Conservation (phyloP, 2,113 vertebrate species). For the Chitala chitala region DNA sequence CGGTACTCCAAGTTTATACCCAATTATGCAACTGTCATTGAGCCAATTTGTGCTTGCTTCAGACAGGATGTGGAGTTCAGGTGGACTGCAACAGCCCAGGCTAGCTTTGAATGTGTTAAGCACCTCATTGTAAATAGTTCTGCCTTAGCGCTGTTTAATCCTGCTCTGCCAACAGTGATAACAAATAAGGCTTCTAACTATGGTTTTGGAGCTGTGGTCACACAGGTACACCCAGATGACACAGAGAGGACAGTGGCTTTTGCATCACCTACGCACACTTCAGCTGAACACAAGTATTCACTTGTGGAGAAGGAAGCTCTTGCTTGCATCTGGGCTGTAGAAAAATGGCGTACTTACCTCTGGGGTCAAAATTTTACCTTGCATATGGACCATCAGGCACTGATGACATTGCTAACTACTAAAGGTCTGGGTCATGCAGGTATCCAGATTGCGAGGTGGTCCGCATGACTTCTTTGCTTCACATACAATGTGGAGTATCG, state of each 20-base stretch:
- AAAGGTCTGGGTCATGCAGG: background rate
- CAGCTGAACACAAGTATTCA: slow-evolving; percentile 32
- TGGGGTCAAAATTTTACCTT: slow-evolving; percentile 10
- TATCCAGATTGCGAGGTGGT: background rate
- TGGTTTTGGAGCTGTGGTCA: slow-evolving; percentile 22
- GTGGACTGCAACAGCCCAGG: background rate
- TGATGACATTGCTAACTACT: background rate
- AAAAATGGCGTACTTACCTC: slow-evolving; percentile 18
- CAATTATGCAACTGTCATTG: background rate
- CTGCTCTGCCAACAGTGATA: background rate
- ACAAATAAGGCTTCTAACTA: slow-evolving; percentile 6
- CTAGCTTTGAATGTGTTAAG: background rate
- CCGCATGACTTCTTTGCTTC: background rate
- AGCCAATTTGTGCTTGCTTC: background rate
- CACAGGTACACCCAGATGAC: slow-evolving; percentile 8
- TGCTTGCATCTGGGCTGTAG: slow-evolving; percentile 22
- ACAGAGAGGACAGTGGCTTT: slow-evolving; percentile 27
- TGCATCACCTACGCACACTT: slow-evolving; percentile 24
- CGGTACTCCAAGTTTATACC: slow-evolving; percentile 13
- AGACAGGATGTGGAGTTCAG: background rate
- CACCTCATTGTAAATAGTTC: slow-evolving; percentile 8
- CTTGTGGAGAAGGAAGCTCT: slow-evolving; percentile 31
- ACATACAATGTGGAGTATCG: background rate
- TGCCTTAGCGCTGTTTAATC: slow-evolving; percentile 7
- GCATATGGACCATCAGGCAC: slow-evolving; percentile 14